Evolutionary conservation across 2,888 invertebrate species (phyloP), one percentile per base, ranked within the genome.

Genomic region (Drosophila putrida): DNA sequence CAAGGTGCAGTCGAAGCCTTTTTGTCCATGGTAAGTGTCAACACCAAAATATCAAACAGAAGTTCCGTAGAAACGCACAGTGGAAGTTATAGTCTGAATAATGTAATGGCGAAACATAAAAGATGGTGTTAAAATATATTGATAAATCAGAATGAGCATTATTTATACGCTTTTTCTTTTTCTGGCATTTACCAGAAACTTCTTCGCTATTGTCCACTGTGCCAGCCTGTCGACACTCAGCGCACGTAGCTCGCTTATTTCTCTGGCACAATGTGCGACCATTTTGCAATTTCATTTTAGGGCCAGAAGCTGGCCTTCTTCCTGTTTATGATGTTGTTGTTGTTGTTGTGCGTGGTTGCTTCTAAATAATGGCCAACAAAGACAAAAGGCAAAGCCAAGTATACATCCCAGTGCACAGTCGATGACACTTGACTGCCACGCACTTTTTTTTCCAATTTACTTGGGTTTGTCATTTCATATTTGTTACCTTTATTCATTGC

Each of bases 281-380:
- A 57, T 78, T 70, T 75, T 65, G 58, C 75, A 69, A 74, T 69
- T 55, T 58, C 46, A 61, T 61, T 41, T 20, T 11, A 38, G 50
- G 20, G 13, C 31, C 49, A 31, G n/a, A 44, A 38, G 50, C 50
- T 78, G 46, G 46, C 44, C 47, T 31, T 1, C 41, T 33, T 36
- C 15, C 47, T 33, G 33, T 33, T 44, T n/a, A 25, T 6, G 20
- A 3, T 35, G 25, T 39, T 50, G 11, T 36, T 55, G 28, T 61
- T 71, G 66, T 62, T 74, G 68, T 28, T 71, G 59, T 59, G 66
- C 83, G 77, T 80, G 86, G 43, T 25, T 55, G 67, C 77, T 50
- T 46, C 80, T 79, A 85, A 88, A 82, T 88, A 85, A 88, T 82
- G 82, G 54, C 65, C 47, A 54, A 33, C 61, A 57, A 80, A 85